Percentiles rank a stretch among this genome's conserved stretches.
phyloP scores from a whole-genome alignment of 2,113 vertebrate species.

The Neotragus moschatus region DNA sequence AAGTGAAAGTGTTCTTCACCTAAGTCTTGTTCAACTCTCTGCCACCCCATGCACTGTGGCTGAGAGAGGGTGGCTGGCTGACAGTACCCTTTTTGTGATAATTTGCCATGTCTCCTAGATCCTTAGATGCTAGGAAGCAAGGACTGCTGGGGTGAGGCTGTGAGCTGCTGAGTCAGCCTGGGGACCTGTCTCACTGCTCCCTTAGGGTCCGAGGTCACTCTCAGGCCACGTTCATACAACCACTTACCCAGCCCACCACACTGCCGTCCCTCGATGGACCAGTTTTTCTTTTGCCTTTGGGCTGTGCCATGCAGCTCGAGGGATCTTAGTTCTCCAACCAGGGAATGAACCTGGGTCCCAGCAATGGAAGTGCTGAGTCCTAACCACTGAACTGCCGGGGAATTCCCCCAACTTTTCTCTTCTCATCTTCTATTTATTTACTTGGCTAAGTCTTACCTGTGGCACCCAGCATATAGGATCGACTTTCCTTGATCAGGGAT shows the following conservation, averaged over 20 bases:
- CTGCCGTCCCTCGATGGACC: not conserved
- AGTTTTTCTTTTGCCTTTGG: not conserved
- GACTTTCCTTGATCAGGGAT: not conserved
- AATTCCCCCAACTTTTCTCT: not conserved
- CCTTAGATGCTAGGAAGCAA: not conserved
- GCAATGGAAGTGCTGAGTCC: not conserved
- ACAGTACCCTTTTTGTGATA: not conserved
- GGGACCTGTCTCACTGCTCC: not conserved
- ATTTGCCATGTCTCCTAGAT: not conserved
- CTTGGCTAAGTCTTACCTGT: not conserved
- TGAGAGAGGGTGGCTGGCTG: not conserved
- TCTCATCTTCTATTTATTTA: not conserved
- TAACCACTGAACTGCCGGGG: not conserved
- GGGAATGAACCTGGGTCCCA: not conserved
- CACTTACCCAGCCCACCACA: not conserved
- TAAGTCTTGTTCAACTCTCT: not conserved
- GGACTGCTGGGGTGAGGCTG: not conserved
- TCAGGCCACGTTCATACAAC: not conserved
- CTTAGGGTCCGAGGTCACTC: not conserved
- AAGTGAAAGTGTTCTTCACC: not conserved
- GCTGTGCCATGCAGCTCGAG: fast-evolving
- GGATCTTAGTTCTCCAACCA: not conserved
- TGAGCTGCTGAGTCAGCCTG: not conserved
- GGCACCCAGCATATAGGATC: not conserved
- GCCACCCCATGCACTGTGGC: not conserved